Evolutionary conservation across 2,797 vertebrate species (phyloP), one percentile per base, ranked within the genome.

Genomic region (Cyclura pinguis): DNA sequence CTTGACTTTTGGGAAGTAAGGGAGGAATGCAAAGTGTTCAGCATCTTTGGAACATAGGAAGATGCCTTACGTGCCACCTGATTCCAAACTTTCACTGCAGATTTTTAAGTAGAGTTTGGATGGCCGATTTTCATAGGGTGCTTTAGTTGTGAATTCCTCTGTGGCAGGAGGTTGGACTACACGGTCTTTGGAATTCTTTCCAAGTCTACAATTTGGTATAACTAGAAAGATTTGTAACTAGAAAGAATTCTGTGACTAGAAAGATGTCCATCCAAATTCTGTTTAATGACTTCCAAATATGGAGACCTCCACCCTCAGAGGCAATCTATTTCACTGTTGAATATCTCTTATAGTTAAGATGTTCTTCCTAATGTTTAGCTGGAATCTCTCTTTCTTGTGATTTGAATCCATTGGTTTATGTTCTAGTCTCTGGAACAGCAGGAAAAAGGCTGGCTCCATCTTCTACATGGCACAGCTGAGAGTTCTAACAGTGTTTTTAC

Each of bases 1-100:
- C 27, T 38, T 85, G 24, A 89, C 80, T 86, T 64, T 42, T 57
- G 85, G 90, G 77, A 81, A 6, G 59, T 20, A 16, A 88, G n/a
- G 35, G 5, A 1, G 4, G 18, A 50, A 73, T 3, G 22, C 13
- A 52, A 35, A 6, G 27, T 4, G 24, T 73, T 32, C 8, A 20
- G 50, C 2, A 55, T 73, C 86, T 80, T 35, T 55, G 32, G 3
- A 24, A 22, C 20, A 7, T 22, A 55, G 12, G 27, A 64, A 83
- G 57, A 12, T 78, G 42, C 27, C 12, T 78, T 5, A 50, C 27
- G 14, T 69, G 29, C 0, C 67, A 69, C 27, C 29, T 12, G 8
- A 69, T 10, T 29, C 9, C 10, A 69, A 13, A 69, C 10, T 5
- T 69, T 32, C 67, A 69, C 10, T 69, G 67, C 9, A 69, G 2